Conservation (phyloP, 2,797 vertebrate genomes). For the Falco naumanni region DNA sequence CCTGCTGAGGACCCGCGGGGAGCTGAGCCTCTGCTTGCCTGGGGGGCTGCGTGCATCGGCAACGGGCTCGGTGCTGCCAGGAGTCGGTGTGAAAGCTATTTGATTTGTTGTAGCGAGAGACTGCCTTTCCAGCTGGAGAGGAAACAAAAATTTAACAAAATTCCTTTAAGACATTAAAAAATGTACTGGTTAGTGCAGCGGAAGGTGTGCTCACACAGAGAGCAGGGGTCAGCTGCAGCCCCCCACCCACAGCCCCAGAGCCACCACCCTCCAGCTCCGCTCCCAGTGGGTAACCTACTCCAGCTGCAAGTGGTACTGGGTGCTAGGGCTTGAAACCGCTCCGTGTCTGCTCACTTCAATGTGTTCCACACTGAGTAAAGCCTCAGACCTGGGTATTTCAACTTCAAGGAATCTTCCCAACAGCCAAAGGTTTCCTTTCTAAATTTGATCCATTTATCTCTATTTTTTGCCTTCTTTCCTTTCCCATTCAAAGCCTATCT, state of each 20-base stretch:
- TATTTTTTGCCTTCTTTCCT: not conserved
- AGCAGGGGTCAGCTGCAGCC: not conserved
- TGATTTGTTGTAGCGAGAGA: not conserved
- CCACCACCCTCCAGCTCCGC: fast-evolving
- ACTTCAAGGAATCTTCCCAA: not conserved
- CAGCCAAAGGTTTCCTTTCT: not conserved
- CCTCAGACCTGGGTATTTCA: not conserved
- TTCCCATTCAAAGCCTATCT: not conserved
- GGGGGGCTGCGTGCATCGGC: fast-evolving
- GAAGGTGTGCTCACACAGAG: not conserved
- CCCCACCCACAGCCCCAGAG: fast-evolving
- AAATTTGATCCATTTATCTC: not conserved
- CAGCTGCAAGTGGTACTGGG: not conserved
- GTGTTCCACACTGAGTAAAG: not conserved
- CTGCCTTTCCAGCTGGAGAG: not conserved
- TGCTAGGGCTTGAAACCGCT: not conserved
- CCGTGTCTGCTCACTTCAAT: not conserved
- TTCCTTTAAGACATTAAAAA: not conserved
- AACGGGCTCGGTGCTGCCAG: fast-evolving
- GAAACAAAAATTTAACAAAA: not conserved
- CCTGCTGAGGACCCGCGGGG: not conserved
- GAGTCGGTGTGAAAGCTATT: not conserved
- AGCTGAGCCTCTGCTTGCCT: not conserved
- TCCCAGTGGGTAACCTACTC: not conserved
- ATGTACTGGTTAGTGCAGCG: not conserved